A percentile compares a stretch with the other conserved stretches of the same genome.
phyloP scores from a whole-genome alignment of 2,797 vertebrate species.

The Tolypeutes matacus region DNA sequence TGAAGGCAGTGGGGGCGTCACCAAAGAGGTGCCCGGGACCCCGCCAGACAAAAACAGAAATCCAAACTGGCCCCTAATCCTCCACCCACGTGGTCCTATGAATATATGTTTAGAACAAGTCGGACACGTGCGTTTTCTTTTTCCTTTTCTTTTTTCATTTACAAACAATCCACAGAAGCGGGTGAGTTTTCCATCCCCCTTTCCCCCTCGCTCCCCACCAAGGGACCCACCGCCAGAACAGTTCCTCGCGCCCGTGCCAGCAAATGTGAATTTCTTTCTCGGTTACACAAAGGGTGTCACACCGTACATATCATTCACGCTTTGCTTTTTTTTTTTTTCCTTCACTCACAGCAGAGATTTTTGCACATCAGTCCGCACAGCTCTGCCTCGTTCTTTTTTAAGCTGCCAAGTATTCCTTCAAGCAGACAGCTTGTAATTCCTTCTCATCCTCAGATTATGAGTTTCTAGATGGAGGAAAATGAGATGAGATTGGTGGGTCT shows the following conservation, averaged over 20 bases:
- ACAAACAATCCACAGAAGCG: background rate
- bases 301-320: too few relatives aligned
- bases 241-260: fast-evolving
- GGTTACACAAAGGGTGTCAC: background rate
- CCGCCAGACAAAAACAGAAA: background rate
- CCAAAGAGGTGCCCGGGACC: too few relatives aligned
- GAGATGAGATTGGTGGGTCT: too few relatives aligned
- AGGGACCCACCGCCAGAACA: background rate
- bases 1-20: background rate
- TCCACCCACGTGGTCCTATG: background rate
- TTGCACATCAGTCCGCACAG: too few relatives aligned
- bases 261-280: background rate
- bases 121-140: fast-evolving
- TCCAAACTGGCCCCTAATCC: too few relatives aligned
- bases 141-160: background rate
- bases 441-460: background rate
- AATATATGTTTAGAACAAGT: background rate
- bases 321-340: too few relatives aligned
- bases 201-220: background rate
- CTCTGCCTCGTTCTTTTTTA: background rate
- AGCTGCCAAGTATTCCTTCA: fast-evolving
- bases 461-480: background rate
- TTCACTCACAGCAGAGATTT: background rate
- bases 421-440: background rate
- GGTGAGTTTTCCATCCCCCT: background rate